Percentiles rank a stretch among this genome's conserved stretches.
These are phyloP conservation scores for Sphinx pinastri DNA, from an alignment of 2,888 invertebrate species.

Conservation along the genomic window DNA sequence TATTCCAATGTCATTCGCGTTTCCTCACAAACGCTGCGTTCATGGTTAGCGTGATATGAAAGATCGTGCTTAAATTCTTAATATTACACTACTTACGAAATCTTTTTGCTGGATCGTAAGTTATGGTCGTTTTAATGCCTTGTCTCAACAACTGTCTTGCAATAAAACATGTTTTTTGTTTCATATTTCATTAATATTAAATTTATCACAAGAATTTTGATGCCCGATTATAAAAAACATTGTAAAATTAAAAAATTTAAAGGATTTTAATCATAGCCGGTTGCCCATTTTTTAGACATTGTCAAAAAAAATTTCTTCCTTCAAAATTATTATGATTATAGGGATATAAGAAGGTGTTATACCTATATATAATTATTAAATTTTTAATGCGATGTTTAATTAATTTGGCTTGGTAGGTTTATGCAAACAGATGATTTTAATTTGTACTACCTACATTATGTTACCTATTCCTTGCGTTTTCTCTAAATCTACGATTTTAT, in stretches of 20 bases:
- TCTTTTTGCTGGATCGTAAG: conserved; percentile 37
- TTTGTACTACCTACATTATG: no score
- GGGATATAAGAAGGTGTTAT: not conserved
- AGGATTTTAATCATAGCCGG: conserved; percentile 6
- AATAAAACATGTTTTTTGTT: conserved; percentile 56
- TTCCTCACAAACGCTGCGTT: conserved; percentile 17
- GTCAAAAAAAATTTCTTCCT: not conserved
- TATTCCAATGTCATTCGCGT: conserved; percentile 20
- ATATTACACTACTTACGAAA: conserved; percentile 35
- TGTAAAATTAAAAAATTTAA: conserved; percentile 28
- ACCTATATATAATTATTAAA: not conserved
- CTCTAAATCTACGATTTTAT: no score
- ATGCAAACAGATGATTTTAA: no score
- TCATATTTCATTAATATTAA: conserved; percentile 63
- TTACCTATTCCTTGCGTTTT: no score
- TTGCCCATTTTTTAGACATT: conserved; percentile 16
- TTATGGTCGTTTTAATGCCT: conserved; percentile 41
- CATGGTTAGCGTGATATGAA: conserved; percentile 4
- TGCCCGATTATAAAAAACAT: conserved; percentile 39
- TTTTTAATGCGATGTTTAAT: not conserved
- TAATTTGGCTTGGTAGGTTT: no score
- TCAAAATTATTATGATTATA: not conserved
- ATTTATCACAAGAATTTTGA: conserved; percentile 47
- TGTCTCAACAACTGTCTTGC: conserved; percentile 49
- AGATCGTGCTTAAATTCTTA: conserved; percentile 14